Evolutionary conservation across 2,888 invertebrate species (phyloP).

Genomic region (Drosophila bunnanda): DNA sequence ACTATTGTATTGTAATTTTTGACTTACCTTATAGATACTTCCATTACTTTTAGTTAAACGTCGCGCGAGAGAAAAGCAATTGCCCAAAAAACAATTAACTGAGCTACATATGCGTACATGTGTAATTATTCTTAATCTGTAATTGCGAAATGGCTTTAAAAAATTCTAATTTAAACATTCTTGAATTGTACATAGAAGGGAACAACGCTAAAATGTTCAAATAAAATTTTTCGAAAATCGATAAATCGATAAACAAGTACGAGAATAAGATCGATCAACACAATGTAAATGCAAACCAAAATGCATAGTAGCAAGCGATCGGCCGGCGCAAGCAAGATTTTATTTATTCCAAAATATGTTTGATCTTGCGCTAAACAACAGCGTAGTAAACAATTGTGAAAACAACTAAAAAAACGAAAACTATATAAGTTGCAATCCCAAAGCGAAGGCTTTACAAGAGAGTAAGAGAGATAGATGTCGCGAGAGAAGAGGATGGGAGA

Average conservation of each 20-base stretch:
- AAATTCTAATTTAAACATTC: conserved; percentile 69
- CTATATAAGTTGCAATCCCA: conserved; percentile 63
- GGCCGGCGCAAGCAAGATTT: conserved; percentile 54
- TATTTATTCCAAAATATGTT: conserved; percentile 56
- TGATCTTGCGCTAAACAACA: conserved; percentile 50
- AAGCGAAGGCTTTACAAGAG: conserved; percentile 34
- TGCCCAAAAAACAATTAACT: conserved; percentile 32
- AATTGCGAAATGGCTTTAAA: conserved; percentile 69
- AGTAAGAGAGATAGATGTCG: conserved; percentile 27
- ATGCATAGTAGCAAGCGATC: conserved; percentile 15
- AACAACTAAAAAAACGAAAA: conserved; percentile 40
- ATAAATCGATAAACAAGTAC: conserved; percentile 31
- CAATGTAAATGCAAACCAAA: conserved; percentile 21
- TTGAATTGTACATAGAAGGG: conserved; percentile 70
- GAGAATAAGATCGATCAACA: conserved; percentile 35
- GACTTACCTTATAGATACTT: conserved; percentile 52
- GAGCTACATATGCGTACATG: conserved; percentile 36
- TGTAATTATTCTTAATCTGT: conserved; percentile 43
- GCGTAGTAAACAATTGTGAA: conserved; percentile 56
- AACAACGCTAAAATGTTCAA: conserved; percentile 42
- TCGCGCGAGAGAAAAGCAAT: conserved; percentile 39
- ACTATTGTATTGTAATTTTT: conserved; percentile 43
- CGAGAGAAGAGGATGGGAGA: conserved; percentile 21
- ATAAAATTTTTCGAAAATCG: conserved; percentile 48
- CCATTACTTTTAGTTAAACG: conserved; percentile 71